Base-by-base conservation (phyloP, 1,140 invertebrate species). In the Cydia fagiglandana region DNA sequence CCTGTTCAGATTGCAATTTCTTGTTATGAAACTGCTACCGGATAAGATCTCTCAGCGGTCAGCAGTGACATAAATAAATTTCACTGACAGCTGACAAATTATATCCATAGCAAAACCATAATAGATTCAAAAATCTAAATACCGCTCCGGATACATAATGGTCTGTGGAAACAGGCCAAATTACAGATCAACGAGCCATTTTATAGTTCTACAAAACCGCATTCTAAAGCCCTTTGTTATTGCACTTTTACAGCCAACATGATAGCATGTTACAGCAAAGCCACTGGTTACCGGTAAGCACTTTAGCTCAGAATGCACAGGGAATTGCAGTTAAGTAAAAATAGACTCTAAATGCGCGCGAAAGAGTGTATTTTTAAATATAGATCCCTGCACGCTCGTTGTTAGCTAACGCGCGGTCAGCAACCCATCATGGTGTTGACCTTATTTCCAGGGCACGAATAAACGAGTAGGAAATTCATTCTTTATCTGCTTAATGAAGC, bases 391-490 rank as follows among this genome's bases (percentile, higher is more conserved):
- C 34, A 68, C 1, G 64, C 66, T 41, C 20, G 56, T 70, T 70
- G 66, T 38, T 70, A 70, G 66, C 66, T 38, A 70, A 10, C 66
- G 66, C 30, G 66, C 66, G 66, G 66, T 70, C 66, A 70, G 66
- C 66, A 70, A 70, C 66, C 66, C 66, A 70, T 70, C 66, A 70
- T 70, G 66, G 34, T 70, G 66, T 38, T 70, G 66, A 70, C 66
- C 66, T 70, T 38, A 70, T 70, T 70, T 70, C 30, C 66, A 41
- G n/a, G 30, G 34, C 66, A 70, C 66, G 30, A 20, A 38, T 34
- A 17, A 38, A 41, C n/a, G 15, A 70, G 30, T 34, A 38, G 64
- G 64, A 68, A 38, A 34, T n/a, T 68, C 30, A 70, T 70, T 70
- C 66, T 38, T 38, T 38, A 68, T 68, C 28, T 38, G 64, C 64